These are phyloP conservation scores for Quiscalus mexicanus DNA, from an alignment of 2,113 vertebrate species.

Conservation along the genomic window DNA sequence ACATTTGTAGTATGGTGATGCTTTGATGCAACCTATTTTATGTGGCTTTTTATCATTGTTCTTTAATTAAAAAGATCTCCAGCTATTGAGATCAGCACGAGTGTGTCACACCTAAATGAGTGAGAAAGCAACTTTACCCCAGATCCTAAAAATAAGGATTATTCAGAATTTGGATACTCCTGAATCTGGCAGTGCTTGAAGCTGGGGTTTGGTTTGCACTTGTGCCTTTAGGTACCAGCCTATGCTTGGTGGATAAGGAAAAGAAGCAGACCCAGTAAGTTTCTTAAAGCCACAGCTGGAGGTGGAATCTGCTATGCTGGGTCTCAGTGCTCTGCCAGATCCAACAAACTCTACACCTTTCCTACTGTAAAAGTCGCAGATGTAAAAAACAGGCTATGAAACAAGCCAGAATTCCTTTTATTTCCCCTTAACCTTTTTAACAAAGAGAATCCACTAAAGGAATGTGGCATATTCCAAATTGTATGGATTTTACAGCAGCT, in stretches of 20 bases:
- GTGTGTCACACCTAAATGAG: not conserved
- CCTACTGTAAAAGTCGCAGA: not conserved
- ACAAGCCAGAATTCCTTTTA: not conserved
- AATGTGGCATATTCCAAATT: not conserved
- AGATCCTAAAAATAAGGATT: slow-evolving; percentile 41
- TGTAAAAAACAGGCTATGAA: not conserved
- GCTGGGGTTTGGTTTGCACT: not conserved
- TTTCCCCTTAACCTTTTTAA: not conserved
- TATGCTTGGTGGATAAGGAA: not conserved
- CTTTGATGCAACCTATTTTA: slow-evolving; percentile 58
- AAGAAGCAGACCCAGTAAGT: not conserved
- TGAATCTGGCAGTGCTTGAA: not conserved
- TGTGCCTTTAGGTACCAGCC: not conserved
- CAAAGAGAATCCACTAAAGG: not conserved
- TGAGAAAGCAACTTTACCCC: slow-evolving; percentile 49
- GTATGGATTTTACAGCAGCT: not conserved
- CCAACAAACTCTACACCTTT: not conserved
- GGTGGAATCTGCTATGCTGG: not conserved
- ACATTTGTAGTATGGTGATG: slow-evolving; percentile 36
- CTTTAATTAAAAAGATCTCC: slow-evolving; percentile 68
- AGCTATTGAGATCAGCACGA: slow-evolving; percentile 49
- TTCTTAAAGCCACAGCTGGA: not conserved
- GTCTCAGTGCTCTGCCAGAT: not conserved
- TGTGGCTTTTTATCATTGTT: slow-evolving; percentile 70
- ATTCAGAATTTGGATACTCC: not conserved